Conservation (phyloP, 2,888 invertebrate species). For the Clepsis dumicolana region DNA sequence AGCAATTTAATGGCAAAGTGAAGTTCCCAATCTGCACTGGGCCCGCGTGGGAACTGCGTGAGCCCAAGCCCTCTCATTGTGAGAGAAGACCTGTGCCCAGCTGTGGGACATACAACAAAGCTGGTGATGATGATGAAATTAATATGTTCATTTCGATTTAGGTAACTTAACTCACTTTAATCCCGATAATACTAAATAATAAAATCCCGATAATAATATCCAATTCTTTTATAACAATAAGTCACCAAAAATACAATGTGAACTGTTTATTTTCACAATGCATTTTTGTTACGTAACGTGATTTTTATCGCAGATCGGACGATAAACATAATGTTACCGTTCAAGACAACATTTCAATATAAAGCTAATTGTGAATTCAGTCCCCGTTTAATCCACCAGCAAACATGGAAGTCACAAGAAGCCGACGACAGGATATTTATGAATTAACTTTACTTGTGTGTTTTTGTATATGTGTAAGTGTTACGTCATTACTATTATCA, state of each 20-base stretch:
- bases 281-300: constrained; percentile 51
- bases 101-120: no score
- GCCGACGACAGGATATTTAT: constrained; percentile 14
- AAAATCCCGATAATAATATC: no score
- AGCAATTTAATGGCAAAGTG: no score
- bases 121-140: no score
- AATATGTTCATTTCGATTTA: no score
- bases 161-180: no score
- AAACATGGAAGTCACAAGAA: constrained; percentile 26
- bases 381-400: constrained; percentile 5
- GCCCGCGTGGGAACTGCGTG: no score
- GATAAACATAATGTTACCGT: constrained; percentile 44
- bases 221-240: constrained; percentile 17
- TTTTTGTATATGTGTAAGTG: constrained; percentile 49
- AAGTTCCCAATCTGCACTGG: no score
- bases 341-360: constrained; percentile 26
- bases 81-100: no score
- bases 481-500: neutral
- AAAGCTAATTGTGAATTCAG: constrained; percentile 21
- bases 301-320: constrained; percentile 50
- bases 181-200: no score
- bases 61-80: no score
- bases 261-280: constrained; percentile 27
- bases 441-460: constrained; percentile 34
- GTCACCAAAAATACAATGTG: constrained; percentile 11